These are phyloP conservation scores for Psittacus erithacus DNA, from an alignment of 2,113 vertebrate genomes.

Conservation along the genomic window DNA sequence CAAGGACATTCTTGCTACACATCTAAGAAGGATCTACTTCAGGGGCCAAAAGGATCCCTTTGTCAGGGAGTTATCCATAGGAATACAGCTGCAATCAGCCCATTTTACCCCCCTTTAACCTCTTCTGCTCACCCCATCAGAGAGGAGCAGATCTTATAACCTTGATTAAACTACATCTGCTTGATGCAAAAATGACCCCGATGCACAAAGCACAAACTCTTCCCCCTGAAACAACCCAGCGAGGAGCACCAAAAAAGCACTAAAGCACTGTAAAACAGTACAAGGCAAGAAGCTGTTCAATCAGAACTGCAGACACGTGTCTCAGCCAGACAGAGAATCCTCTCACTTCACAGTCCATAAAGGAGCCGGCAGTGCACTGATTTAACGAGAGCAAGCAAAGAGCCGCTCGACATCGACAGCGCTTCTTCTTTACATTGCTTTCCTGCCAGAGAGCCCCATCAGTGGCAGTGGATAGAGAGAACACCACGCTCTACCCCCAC, in stretches of 20 bases:
- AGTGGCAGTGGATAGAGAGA: not conserved
- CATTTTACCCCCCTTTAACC: not conserved
- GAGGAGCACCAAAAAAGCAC: not conserved
- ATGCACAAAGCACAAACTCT: not conserved
- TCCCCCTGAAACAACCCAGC: not conserved
- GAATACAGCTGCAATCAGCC: not conserved
- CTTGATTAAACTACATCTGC: not conserved
- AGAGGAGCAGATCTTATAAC: not conserved
- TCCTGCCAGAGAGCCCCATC: not conserved
- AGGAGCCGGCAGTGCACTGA: not conserved
- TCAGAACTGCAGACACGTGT: not conserved
- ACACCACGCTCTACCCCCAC: not conserved
- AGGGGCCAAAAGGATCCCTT: not conserved
- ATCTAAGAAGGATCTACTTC: not conserved
- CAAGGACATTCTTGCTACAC: not conserved
- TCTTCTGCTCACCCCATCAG: not conserved
- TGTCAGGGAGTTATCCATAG: not conserved
- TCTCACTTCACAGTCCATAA: not conserved
- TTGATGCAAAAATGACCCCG: not conserved
- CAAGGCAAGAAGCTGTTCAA: not conserved
- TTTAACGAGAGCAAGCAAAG: not conserved
- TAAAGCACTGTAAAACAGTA: not conserved
- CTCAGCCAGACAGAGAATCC: slow-evolving; percentile 22
- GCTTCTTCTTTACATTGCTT: not conserved
- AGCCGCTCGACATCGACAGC: not conserved